Percentiles rank a stretch among this genome's conserved stretches.
phyloP scores from a whole-genome alignment of 2,888 invertebrate species.

The Nemoura dubitans region DNA sequence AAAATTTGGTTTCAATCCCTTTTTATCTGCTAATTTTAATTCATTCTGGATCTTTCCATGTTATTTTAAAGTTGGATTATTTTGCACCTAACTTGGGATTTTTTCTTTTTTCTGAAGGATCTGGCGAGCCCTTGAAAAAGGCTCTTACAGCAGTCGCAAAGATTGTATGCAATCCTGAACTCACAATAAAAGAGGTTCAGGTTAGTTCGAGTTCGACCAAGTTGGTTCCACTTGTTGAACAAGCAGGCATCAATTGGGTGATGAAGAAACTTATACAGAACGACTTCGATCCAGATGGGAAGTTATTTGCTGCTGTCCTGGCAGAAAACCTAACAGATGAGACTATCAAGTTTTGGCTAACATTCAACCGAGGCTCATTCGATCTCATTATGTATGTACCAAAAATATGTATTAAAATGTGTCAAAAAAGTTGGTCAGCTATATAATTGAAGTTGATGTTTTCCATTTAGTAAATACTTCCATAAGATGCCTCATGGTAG shows the following conservation, averaged over 20 bases:
- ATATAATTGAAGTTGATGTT: too few species aligned
- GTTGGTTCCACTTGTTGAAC: slow-evolving; percentile 70
- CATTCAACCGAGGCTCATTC: slow-evolving; percentile 81
- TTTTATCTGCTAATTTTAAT: too few species aligned
- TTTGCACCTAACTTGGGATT: too few species aligned
- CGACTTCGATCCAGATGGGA: slow-evolving; percentile 65
- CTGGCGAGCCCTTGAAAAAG: slow-evolving; percentile 58
- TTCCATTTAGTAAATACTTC: too few species aligned
- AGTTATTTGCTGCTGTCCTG: slow-evolving; percentile 58
- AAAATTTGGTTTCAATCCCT: too few species aligned
- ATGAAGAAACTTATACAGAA: slow-evolving; percentile 77
- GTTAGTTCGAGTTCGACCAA: slow-evolving; percentile 50
- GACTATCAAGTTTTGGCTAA: slow-evolving; percentile 70
- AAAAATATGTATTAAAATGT: too few species aligned
- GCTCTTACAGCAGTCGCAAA: slow-evolving; percentile 59
- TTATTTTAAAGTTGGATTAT: too few species aligned
- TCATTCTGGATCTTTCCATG: background rate
- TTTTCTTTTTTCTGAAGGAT: slow-evolving; percentile 55
- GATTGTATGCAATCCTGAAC: slow-evolving; percentile 49
- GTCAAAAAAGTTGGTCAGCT: too few species aligned
- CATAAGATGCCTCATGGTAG: too few species aligned
- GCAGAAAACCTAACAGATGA: slow-evolving; percentile 64
- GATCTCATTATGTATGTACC: slow-evolving; percentile 64
- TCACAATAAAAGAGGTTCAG: slow-evolving; percentile 61
- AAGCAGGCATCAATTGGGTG: slow-evolving; percentile 78